Conservation (phyloP, 2,113 vertebrate genomes). For the Machaerirhynchus nigripectus region DNA sequence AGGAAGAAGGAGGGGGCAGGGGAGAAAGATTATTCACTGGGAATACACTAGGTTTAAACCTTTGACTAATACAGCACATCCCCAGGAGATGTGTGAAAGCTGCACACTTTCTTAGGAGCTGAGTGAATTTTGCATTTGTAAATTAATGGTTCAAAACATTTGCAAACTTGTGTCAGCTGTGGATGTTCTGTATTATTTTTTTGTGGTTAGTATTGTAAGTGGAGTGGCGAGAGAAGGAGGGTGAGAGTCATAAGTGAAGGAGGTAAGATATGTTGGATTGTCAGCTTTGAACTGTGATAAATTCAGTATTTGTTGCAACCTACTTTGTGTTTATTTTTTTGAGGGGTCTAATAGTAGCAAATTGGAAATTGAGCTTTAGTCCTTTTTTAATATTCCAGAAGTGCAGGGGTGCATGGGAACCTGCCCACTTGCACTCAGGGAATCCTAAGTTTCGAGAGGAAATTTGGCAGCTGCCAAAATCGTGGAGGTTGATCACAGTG, state of each 20-base stretch:
- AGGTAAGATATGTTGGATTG: not conserved
- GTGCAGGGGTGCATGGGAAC: not conserved
- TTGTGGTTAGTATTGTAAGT: not conserved
- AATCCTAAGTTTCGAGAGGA: not conserved
- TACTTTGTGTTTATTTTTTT: not conserved
- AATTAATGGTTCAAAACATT: not conserved
- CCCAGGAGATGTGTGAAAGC: slow-evolving; percentile 11
- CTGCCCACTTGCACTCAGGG: not conserved
- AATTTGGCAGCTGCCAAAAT: not conserved
- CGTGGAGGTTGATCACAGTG: not conserved
- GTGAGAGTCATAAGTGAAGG: not conserved
- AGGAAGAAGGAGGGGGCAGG: not conserved
- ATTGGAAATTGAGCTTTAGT: not conserved
- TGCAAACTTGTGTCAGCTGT: slow-evolving; percentile 2
- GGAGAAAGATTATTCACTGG: not conserved
- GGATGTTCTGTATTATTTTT: not conserved
- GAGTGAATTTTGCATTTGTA: not conserved
- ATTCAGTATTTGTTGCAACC: not conserved
- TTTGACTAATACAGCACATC: slow-evolving; percentile 14
- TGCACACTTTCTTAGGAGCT: not conserved
- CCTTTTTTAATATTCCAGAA: not conserved
- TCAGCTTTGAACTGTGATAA: not conserved
- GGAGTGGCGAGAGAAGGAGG: not conserved
- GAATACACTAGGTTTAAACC: slow-evolving; percentile 44
- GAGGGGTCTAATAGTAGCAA: not conserved